A percentile compares a stretch with the other conserved stretches of the same genome.
Conservation (phyloP, 2,113 vertebrate genomes). For the Tetrax tetrax region DNA sequence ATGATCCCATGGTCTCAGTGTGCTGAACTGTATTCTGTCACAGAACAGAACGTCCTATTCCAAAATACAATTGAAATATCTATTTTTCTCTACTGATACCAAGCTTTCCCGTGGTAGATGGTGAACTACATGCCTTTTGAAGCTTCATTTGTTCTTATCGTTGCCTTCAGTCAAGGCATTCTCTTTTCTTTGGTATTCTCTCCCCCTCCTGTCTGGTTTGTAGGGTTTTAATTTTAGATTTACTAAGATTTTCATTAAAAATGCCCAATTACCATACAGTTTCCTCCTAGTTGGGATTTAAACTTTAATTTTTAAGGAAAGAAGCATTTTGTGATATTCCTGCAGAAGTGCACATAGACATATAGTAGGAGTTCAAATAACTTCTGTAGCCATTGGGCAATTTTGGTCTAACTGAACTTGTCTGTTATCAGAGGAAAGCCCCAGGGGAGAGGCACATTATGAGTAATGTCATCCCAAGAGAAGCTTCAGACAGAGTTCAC, state of each 20-base stretch:
- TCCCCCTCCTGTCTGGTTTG: constrained; percentile 15
- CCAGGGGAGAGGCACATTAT: not conserved
- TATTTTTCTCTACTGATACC: not conserved
- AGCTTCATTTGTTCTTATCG: rapidly evolving
- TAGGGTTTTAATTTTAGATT: constrained; percentile 61
- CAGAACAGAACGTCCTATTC: not conserved
- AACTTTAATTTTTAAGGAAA: not conserved
- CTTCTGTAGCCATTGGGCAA: not conserved
- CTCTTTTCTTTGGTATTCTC: constrained; percentile 15
- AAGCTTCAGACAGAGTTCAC: not conserved
- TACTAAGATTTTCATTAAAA: constrained; percentile 45
- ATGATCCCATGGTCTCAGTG: not conserved
- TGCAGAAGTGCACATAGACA: not conserved
- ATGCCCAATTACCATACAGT: constrained; percentile 4
- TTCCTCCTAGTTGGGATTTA: not conserved
- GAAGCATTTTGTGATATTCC: not conserved
- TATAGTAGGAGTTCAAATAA: not conserved
- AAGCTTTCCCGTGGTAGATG: not conserved
- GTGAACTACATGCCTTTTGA: not conserved
- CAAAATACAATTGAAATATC: not conserved
- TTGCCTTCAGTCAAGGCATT: not conserved
- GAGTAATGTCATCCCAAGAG: not conserved
- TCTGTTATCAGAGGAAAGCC: not conserved
- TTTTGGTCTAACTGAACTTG: not conserved
- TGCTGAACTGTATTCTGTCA: not conserved